phyloP scores from a whole-genome alignment of 2,797 vertebrate genomes.

The Enteromius treurensis region DNA sequence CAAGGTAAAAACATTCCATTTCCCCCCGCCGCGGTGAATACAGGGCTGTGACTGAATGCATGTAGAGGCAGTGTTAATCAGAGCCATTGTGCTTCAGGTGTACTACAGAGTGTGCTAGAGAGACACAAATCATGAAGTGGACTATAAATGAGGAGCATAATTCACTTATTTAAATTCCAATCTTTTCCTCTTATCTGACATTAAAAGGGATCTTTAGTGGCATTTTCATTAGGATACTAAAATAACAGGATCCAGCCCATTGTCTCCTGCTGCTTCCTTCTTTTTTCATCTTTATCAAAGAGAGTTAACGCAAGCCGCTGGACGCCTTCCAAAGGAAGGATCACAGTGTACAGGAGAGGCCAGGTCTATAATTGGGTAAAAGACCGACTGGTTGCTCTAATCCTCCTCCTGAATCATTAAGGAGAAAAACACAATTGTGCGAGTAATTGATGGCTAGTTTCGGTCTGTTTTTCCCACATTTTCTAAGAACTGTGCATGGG shows the following conservation, averaged over 20 bases:
- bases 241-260: slow-evolving; percentile 64
- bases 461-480: slow-evolving; percentile 54
- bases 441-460: slow-evolving; percentile 58
- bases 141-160: slow-evolving; percentile 36
- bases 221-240: slow-evolving; percentile 68
- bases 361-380: slow-evolving; percentile 78
- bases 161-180: slow-evolving; percentile 48
- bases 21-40: slow-evolving; percentile 7
- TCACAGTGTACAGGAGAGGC: slow-evolving; percentile 62
- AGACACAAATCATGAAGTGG: slow-evolving; percentile 52
- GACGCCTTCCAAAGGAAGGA: slow-evolving; percentile 55
- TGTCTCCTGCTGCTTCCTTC: slow-evolving; percentile 53
- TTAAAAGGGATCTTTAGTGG: slow-evolving; percentile 74
- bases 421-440: slow-evolving; percentile 69
- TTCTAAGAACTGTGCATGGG: slow-evolving; percentile 32
- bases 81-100: slow-evolving; percentile 67
- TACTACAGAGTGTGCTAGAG: slow-evolving; percentile 47
- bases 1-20: slow-evolving; percentile 42
- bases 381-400: slow-evolving; percentile 70
- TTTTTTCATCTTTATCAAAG: slow-evolving; percentile 50
- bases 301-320: slow-evolving; percentile 45
- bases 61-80: slow-evolving; percentile 62
- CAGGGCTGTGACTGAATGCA: slow-evolving; percentile 33
- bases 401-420: slow-evolving; percentile 72
- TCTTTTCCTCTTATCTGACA: slow-evolving; percentile 63